Evolutionary conservation across 2,113 vertebrate species (phyloP), one percentile per base, ranked within the genome.

Genomic region (Xiphophorus hellerii): DNA sequence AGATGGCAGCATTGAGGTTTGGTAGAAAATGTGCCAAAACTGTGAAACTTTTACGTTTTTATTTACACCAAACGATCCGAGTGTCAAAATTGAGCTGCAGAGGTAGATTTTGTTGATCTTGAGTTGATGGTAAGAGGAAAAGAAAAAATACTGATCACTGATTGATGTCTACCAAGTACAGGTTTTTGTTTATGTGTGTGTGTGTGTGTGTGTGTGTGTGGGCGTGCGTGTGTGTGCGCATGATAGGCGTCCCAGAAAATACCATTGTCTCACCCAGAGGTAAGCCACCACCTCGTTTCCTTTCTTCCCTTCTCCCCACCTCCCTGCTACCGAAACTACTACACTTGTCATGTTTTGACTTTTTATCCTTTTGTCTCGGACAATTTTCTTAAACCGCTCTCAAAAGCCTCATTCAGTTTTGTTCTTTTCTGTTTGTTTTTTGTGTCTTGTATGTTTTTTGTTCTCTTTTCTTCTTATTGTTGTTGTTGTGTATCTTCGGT

Each of bases 391-490:
- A 95, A 96, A 94, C 94, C 91, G 80, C 90, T 89, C 83, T 91
- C 89, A 94, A 58, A n/a, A 58, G 95, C 96, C 94, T 97, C 95
- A 95, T 90, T 92, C 95, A 92, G 95, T 96, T 74, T 96, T 94
- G 77, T 94, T 95, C 86, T 91, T 91, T 92, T 93, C 87, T 88
- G 5, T 84, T 85, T 64, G 77, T 88, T 80, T 80, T 72, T 82
- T 77, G 80, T 85, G 66, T 69, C 78, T 76, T 48, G 15, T 17
- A 15, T 42, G 15, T 65, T 94, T 95, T 78, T 61, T 79, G 78
- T 92, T 25, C 25, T 94, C 95, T 94, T 94, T 86, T 95, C 94
- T 95, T 84, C 76, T 89, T 94, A 94, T 95, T 94, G 62, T 95
- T 94, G 65, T 85, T 70, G 72, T 80, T 76, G 63, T 82, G 63